Conservation (phyloP, 2,888 invertebrate species). For the Metallyticus violacea region DNA sequence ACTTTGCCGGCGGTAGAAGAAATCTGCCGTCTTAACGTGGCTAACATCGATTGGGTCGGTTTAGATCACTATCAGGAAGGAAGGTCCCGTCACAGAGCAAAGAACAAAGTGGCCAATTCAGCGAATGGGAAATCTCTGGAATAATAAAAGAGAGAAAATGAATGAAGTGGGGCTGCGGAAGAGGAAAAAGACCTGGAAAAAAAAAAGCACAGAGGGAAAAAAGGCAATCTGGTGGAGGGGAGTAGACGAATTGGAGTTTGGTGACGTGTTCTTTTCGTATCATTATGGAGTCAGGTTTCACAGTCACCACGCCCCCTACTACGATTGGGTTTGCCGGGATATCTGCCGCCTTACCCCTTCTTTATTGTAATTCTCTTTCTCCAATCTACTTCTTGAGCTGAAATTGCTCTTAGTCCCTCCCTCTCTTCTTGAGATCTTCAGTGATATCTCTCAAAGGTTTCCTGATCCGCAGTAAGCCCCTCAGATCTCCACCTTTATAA, state of each 20-base stretch:
- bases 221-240: not conserved
- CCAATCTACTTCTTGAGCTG: not conserved
- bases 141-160: slow-evolving; percentile 20
- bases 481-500: not conserved
- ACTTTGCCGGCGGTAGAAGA: not conserved
- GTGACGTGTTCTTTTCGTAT: slow-evolving; percentile 16
- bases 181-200: not conserved
- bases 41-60: not conserved
- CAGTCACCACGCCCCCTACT: not conserved
- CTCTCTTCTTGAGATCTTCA: not conserved
- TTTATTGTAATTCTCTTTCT: slow-evolving; percentile 1
- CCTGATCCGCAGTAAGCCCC: not conserved
- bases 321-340: not conserved
- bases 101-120: slow-evolving; percentile 29
- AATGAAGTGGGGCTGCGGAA: not conserved
- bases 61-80: not conserved
- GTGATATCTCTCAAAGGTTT: not conserved
- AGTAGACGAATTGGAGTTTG: slow-evolving; percentile 4
- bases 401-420: not conserved
- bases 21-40: not conserved
- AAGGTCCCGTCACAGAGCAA: not conserved
- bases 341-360: not conserved
- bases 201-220: not conserved
- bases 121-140: slow-evolving; percentile 27
- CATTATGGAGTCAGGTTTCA: not conserved